Base-by-base conservation (phyloP, 2,888 invertebrate species). In the Macaria liturata region DNA sequence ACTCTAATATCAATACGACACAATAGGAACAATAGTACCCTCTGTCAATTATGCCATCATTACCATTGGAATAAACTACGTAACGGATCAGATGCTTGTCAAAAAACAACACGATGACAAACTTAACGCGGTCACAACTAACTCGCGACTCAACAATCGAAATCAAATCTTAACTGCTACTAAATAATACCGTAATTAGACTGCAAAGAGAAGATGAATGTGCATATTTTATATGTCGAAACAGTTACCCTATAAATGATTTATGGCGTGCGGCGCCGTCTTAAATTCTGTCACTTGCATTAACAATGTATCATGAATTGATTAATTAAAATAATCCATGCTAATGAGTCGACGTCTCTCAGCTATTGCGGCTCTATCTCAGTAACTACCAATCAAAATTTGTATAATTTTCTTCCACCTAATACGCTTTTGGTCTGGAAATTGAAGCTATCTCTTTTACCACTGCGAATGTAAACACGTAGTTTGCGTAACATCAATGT, bases 11-110 rank as follows among this genome's bases (percentile, higher is more conserved):
- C 84, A 86, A 88, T 84, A 87, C 80, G 83, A 86, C 78, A 91
- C 89, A 87, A 89, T 88, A 78, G 88, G 83, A 87, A 91, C 90
- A 91, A 91, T 91, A 88, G 89, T 87, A 85, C 81, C 81, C 85
- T 85, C 86, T 90, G 90, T 91, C 91, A 90, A 90, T 91, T 91
- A 91, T 90, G 81, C 88, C 86, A 87, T 91, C 88, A 91, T 91
- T 91, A 91, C 84, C 87, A 89, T 91, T 85, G 77, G 86, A 84
- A 89, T 88, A 87, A 88, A 89, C 84, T 83, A 83, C 82, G 83
- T 84, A 88, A 86, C 85, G 83, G 85, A 87, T 89, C 86, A 83
- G 84, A 86, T 83, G 86, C 81, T 83, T 80, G 82, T 84, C 79
- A 76, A 86, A 86, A 84, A 85, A 84, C 83, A 84, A 85, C 82